Conservation (phyloP, 2,113 vertebrate genomes). For the Hipposideros armiger region DNA sequence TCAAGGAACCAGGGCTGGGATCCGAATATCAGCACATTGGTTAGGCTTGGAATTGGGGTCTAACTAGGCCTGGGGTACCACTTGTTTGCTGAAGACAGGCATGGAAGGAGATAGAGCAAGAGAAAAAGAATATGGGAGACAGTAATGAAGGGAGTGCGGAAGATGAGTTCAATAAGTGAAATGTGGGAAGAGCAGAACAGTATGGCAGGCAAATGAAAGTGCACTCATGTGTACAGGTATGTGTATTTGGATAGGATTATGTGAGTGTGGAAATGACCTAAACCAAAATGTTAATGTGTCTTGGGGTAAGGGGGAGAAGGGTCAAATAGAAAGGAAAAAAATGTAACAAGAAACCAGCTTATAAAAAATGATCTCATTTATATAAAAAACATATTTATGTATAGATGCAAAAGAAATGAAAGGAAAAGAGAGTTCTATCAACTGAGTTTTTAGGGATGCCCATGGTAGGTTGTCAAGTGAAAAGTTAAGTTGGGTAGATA, state of each 20-base stretch:
- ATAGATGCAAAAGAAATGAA: neutral
- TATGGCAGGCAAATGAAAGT: rapidly evolving
- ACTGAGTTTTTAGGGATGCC: neutral
- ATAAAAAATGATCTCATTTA: neutral
- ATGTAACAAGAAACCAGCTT: neutral
- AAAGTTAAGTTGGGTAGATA: neutral
- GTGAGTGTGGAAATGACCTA: neutral
- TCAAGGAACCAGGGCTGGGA: neutral
- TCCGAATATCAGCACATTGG: no score
- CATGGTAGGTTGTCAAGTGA: neutral
- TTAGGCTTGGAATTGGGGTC: neutral
- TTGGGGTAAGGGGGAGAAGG: neutral
- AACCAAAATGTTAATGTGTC: neutral
- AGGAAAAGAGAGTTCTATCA: neutral
- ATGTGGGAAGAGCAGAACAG: rapidly evolving
- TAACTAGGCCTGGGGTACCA: neutral
- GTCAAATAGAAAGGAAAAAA: neutral
- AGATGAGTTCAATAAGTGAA: neutral
- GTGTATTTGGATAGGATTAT: neutral
- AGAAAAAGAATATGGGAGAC: neutral
- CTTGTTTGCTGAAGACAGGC: neutral
- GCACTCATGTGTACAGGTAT: rapidly evolving
- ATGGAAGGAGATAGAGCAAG: neutral
- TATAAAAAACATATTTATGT: neutral
- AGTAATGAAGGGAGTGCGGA: neutral